Evolutionary conservation across 2,113 vertebrate species (phyloP), one percentile per base, ranked within the genome.

Genomic region (Callaeas wilsoni): DNA sequence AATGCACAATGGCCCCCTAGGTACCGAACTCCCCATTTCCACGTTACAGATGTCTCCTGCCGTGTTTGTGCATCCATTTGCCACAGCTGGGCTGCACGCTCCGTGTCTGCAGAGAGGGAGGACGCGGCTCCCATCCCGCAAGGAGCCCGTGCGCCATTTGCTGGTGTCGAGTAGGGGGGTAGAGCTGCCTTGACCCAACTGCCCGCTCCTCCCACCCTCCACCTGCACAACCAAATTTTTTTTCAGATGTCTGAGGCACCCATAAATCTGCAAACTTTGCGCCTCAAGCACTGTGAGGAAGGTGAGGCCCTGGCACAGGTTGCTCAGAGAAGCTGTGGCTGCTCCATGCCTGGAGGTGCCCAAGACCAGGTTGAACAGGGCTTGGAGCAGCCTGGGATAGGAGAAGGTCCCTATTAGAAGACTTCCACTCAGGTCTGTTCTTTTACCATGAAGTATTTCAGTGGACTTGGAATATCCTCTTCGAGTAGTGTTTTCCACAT

Each of bases 1-100:
- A 96, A 94, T 81, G 88, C 90, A 93, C 76, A 94, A 92, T 49
- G 88, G 90, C 83, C 84, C 96, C 39, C 47, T 17, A 64, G 92
- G 85, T 41, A 19, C 85, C 90, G 8, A 16, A 5, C 41, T 23
- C 53, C 26, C 85, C 73, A 71, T 94, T 96, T 95, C 25, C 92
- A 53, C 64, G 6, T 92, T 90, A 42, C 2, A 60, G 76, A 39
- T 56, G 83, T 10, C 90, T 71, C 92, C 79, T 89, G 93, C 87
- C 39, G 52, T 63, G 91, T 93, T 94, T 88, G 59, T 17, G 10
- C n/a, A 19, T 22, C 49, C 64, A 35, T 80, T 74, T 67, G 49
- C 67, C 50, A 20, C 47, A 20, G 25, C 44, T 4, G 6, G 44
- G 53, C 16, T 8, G 6, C 33, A 63, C 64, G 6, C 70, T 70